A percentile compares a stretch with the other conserved stretches of the same genome.
These are phyloP conservation scores for Montipora efflorescens DNA, from an alignment of 64 coral and sea anemone genomes.

Conservation along the genomic window DNA sequence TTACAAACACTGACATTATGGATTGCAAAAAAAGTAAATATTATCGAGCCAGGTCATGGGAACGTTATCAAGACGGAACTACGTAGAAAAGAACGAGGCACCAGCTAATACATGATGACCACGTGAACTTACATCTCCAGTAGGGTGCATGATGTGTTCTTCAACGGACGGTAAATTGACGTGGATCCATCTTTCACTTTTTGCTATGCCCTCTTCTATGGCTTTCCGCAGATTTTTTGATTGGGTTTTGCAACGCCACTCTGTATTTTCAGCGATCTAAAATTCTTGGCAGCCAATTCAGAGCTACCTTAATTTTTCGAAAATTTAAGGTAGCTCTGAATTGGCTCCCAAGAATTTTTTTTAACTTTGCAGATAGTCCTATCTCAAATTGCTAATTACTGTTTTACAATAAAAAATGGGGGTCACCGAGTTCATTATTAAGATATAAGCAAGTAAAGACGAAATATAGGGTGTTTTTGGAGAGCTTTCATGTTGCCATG, in stretches of 20 bases:
- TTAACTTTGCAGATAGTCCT: no score
- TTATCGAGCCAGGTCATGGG: background rate
- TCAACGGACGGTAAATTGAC: background rate
- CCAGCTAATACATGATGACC: no score
- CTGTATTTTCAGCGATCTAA: slow-evolving; percentile 50
- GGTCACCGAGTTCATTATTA: no score
- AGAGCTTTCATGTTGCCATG: no score
- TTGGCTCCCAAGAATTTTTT: no score
- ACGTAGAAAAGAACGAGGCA: background rate
- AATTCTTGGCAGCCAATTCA: no score
- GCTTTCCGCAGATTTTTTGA: slow-evolving; percentile 29
- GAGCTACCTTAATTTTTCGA: no score
- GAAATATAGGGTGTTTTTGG: no score
- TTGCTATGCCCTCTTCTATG: background rate
- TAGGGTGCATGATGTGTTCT: background rate
- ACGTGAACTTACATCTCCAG: slow-evolving; percentile 6
- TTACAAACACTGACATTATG: background rate
- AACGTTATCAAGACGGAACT: background rate
- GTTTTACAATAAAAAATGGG: no score
- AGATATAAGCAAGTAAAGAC: no score
- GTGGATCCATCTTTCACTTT: slow-evolving; percentile 28
- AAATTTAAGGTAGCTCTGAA: no score
- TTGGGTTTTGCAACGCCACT: slow-evolving; percentile 36
- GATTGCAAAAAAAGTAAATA: background rate
- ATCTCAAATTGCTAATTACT: no score